Conservation (phyloP, 1,140 invertebrate genomes). For the Lordiphosa clarofinis region DNA sequence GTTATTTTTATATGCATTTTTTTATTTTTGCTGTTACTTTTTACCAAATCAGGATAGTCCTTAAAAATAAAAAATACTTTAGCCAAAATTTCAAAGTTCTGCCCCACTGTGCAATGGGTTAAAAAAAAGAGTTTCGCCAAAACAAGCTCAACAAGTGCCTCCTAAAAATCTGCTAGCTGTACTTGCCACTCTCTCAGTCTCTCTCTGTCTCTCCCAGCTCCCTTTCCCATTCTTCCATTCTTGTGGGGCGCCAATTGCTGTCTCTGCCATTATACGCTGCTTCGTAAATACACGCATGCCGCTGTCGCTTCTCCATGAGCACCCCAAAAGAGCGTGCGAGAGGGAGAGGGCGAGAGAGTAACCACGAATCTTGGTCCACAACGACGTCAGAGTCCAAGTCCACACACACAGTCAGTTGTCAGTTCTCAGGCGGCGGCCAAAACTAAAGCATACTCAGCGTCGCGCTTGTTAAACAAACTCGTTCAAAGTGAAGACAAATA, state of each 20-base stretch:
- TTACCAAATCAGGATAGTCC: too few relatives aligned
- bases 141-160: constrained; percentile 17
- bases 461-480: constrained; percentile 44
- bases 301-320: constrained; percentile 25
- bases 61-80: too few relatives aligned
- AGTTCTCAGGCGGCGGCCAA: constrained; percentile 27
- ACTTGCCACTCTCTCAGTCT: constrained; percentile 17
- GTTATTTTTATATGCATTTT: too few relatives aligned
- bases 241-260: constrained; percentile 32
- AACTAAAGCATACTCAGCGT: constrained; percentile 10
- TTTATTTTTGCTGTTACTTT: too few relatives aligned
- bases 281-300: constrained; percentile 73
- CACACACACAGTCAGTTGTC: constrained; percentile 22
- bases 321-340: neutral
- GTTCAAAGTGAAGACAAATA: constrained; percentile 38
- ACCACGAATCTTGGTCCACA: neutral
- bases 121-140: too few relatives aligned
- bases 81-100: too few relatives aligned
- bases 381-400: constrained; percentile 1
- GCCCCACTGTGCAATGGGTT: too few relatives aligned
- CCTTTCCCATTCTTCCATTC: constrained; percentile 2
- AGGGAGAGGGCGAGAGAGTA: neutral
- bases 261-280: constrained; percentile 50
- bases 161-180: constrained; percentile 52
- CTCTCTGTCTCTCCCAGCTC: constrained; percentile 3